Percentiles rank a stretch among this genome's conserved stretches.
Evolutionary conservation across 2,888 invertebrate genomes (phyloP).

Genomic region (Habroteleia sp.): DNA sequence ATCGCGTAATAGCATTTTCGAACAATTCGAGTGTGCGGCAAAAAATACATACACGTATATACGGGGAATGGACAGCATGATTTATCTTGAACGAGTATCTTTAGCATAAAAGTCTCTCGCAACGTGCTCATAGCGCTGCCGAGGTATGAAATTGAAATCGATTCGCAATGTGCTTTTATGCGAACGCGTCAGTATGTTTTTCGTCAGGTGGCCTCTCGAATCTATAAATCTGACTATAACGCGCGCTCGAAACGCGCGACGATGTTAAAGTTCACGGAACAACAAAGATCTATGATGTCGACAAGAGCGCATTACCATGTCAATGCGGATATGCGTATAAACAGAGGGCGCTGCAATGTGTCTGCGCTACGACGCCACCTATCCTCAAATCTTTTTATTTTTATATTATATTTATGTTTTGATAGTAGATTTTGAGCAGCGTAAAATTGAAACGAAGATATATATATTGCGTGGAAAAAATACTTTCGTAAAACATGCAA

Average conservation of each 20-base stretch:
- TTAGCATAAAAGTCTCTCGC: slow-evolving; percentile 44
- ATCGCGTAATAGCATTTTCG: slow-evolving; percentile 33
- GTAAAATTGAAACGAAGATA: background rate
- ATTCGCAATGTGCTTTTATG: slow-evolving; percentile 55
- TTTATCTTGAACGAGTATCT: slow-evolving; percentile 49
- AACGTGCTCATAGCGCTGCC: slow-evolving; percentile 15
- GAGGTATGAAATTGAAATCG: slow-evolving; percentile 58
- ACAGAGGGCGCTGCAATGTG: slow-evolving; percentile 30
- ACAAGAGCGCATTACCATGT: slow-evolving; percentile 57
- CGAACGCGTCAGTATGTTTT: slow-evolving; percentile 48
- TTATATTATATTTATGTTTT: slow-evolving; percentile 43
- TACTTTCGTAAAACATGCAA: background rate
- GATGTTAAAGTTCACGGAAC: slow-evolving; percentile 53
- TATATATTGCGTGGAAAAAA: no score
- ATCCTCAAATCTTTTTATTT: slow-evolving; percentile 16
- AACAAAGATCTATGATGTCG: slow-evolving; percentile 60
- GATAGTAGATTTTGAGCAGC: slow-evolving; percentile 2
- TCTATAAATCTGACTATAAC: slow-evolving; percentile 57
- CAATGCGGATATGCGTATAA: slow-evolving; percentile 50
- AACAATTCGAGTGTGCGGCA: slow-evolving; percentile 10
- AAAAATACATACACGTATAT: slow-evolving; percentile 10
- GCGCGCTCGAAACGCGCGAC: slow-evolving; percentile 30
- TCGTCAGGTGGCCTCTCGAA: slow-evolving; percentile 48
- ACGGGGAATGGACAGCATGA: slow-evolving; percentile 17
- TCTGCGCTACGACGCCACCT: slow-evolving; percentile 24